A percentile compares a stretch with the other conserved stretches of the same genome.
phyloP scores from a whole-genome alignment of 2,888 invertebrate species.

The Leucozona laternaria region DNA sequence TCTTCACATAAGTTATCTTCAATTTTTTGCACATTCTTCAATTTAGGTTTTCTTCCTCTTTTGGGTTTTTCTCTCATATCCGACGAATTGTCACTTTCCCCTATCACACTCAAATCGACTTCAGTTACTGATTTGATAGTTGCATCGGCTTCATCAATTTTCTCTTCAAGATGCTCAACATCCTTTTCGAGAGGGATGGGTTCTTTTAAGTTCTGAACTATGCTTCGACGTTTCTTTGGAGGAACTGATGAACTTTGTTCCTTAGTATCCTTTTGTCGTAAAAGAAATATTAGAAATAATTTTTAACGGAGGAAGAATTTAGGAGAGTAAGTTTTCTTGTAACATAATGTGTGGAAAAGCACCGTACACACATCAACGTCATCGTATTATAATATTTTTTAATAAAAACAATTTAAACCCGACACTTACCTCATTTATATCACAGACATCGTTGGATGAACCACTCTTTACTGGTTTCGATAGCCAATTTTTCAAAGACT shows the following conservation, averaged over 20 bases:
- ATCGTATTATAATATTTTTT: no score
- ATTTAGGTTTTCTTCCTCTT: conserved; percentile 11
- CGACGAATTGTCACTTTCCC: neutral
- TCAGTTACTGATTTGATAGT: neutral
- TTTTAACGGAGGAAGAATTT: neutral
- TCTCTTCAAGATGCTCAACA: neutral
- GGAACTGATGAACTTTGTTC: conserved; percentile 30
- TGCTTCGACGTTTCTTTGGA: conserved; percentile 35
- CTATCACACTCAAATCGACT: neutral
- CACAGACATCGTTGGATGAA: conserved; percentile 2
- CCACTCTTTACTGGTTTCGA: neutral
- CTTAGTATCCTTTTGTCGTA: neutral
- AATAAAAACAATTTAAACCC: neutral
- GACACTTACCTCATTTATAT: neutral
- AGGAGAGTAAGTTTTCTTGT: neutral
- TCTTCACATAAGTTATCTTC: neutral
- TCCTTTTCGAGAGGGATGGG: neutral
- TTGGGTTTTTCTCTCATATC: neutral
- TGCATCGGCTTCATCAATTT: neutral
- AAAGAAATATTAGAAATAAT: neutral
- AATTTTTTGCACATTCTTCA: neutral
- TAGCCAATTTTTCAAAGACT: conserved; percentile 56
- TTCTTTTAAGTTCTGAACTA: neutral
- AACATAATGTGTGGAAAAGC: no score
- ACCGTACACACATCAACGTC: no score